A percentile compares a stretch with the other conserved stretches of the same genome.
Conservation (phyloP, 2,888 invertebrate species). For the Chironomus tentans region DNA sequence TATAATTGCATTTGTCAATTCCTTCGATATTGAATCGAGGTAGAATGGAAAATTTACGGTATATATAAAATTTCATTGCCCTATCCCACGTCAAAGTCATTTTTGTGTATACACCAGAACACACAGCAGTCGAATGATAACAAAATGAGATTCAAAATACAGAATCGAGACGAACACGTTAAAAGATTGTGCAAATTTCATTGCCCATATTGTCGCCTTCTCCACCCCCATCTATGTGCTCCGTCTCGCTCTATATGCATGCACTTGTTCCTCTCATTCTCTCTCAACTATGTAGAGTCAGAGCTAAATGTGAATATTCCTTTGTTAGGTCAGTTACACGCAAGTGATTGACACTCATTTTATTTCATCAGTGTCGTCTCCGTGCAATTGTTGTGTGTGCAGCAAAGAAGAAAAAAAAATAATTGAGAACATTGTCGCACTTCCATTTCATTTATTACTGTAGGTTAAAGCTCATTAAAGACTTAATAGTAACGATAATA, state of each 20-base stretch:
- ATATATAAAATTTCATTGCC: neutral
- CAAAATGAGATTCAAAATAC: neutral
- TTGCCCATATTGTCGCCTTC: neutral
- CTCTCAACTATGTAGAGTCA: neutral
- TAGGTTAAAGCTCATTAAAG: too few relatives aligned
- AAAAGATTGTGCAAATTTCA: constrained; percentile 8
- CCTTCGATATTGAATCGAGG: too few relatives aligned
- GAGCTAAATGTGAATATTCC: neutral
- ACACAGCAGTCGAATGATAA: neutral
- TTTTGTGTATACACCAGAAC: neutral
- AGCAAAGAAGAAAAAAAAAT: too few relatives aligned
- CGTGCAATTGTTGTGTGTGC: neutral
- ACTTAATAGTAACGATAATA: too few relatives aligned
- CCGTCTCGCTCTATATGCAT: too few relatives aligned
- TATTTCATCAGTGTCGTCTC: neutral
- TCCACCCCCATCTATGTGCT: too few relatives aligned
- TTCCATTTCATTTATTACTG: too few relatives aligned
- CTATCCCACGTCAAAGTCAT: neutral
- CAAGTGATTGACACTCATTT: constrained; percentile 10
- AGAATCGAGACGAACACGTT: neutral
- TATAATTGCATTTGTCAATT: too few relatives aligned
- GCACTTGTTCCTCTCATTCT: too few relatives aligned
- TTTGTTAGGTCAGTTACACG: constrained; percentile 21
- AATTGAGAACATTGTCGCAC: neutral
- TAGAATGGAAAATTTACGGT: too few relatives aligned